These are phyloP conservation scores for Saxicola maurus DNA, from an alignment of 2,797 vertebrate species.

Conservation along the genomic window DNA sequence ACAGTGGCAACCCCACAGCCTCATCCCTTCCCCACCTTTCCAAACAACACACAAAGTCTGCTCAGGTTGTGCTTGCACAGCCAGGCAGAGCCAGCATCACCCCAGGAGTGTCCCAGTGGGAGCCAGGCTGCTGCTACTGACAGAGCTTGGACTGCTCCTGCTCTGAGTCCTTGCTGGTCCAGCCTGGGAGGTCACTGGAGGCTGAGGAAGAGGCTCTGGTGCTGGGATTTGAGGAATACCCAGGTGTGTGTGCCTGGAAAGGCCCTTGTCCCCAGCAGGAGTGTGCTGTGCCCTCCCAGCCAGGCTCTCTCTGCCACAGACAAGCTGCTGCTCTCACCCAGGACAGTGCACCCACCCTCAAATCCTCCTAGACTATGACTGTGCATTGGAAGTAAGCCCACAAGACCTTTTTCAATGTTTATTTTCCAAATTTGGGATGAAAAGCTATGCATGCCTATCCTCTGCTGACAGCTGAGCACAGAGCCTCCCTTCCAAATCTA, in stretches of 20 bases:
- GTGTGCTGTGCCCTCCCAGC: rapidly evolving
- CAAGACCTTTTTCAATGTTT: not conserved
- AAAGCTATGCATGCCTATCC: not conserved
- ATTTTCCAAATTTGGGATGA: not conserved
- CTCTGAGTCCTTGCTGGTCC: not conserved
- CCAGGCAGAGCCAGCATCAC: not conserved
- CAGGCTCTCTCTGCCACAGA: rapidly evolving
- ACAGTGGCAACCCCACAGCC: not conserved
- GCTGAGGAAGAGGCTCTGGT: rapidly evolving
- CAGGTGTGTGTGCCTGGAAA: not conserved
- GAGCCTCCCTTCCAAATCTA: not conserved
- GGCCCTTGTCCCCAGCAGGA: rapidly evolving
- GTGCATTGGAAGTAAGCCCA: rapidly evolving
- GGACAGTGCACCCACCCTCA: not conserved
- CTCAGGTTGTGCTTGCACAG: not conserved
- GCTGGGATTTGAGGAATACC: not conserved
- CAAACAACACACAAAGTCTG: rapidly evolving
- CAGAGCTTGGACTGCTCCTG: not conserved
- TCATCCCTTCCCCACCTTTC: too few species aligned
- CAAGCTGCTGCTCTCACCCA: not conserved
- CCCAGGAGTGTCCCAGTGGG: not conserved
- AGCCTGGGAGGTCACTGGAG: not conserved
- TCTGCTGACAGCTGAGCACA: not conserved
- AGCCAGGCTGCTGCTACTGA: not conserved
- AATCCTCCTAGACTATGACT: not conserved